Base-by-base conservation (phyloP, 2,888 invertebrate genomes). In the Meandrusa payeni region DNA sequence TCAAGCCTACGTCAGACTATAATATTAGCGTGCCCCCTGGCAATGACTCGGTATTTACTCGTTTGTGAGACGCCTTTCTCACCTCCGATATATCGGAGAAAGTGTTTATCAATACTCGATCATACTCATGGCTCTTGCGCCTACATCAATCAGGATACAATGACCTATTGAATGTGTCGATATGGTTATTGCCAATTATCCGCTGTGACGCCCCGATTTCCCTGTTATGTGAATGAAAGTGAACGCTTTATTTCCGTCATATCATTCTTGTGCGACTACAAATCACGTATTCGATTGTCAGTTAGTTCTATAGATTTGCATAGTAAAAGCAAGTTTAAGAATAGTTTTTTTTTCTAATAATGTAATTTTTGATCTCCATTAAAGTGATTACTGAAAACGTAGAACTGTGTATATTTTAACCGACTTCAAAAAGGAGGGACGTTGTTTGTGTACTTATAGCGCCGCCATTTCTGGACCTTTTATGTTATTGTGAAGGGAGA, bases 111-210 rank as follows among this genome's bases (percentile, higher is more conserved):
- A 52, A 46, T 54, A 53, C 38, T 50, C 57, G 53, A 56, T 61
- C 59, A 57, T 57, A 59, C 52, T 55, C 68, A 78, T 76, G 76
- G 71, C 72, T 76, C 73, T 74, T 71, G 54, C 61, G 57, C 55
- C 54, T 60, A 52, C 61, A 67, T 72, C 59, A 66, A 71, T 77
- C 66, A 63, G 51, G 48, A 56, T 52, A 57, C 55, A 60, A 58
- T 53, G 57, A 57, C 48, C 51, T 52, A 47, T 50, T 36, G 46
- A 47, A 47, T n/a, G 45, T 38, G 39, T 41, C 32, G 33, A 32
- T 41, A 32, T 48, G 29, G 46, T 36, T 37, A 39, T 33, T 39
- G 33, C 31, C 37, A 31, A 43, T 37, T 37, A 43, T 37, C 6
- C 29, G 43, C 31, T 37, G 13, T 22, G 41, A 41, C 20, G 33